These are phyloP conservation scores for Eunapius fragilis DNA, from an alignment of 37 sponge, comb jelly and placozoan species.

Conservation along the genomic window DNA sequence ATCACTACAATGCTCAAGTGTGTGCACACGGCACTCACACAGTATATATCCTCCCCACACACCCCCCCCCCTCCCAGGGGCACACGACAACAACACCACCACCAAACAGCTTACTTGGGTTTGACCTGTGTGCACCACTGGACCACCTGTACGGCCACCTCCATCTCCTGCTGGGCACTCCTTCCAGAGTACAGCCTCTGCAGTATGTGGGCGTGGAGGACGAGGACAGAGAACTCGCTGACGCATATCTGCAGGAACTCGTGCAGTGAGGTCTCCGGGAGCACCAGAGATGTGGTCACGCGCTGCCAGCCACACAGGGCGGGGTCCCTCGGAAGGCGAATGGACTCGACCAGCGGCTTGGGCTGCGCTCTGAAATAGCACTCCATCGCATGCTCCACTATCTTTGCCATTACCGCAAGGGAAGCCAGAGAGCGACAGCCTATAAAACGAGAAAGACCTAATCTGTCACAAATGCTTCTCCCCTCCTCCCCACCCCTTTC, in stretches of 20 bases:
- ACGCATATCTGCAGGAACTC: slow-evolving; percentile 35
- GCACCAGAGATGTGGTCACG: slow-evolving; percentile 25
- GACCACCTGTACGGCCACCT: slow-evolving; percentile 28
- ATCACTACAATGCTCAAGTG: too few species aligned
- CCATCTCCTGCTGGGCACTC: slow-evolving; percentile 56
- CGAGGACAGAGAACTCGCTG: slow-evolving; percentile 20
- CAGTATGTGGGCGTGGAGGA: slow-evolving; percentile 54
- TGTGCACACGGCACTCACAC: too few species aligned
- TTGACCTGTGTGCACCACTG: slow-evolving; percentile 68
- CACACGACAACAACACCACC: too few species aligned
- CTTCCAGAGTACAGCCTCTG: slow-evolving; percentile 55
- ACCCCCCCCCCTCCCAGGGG: too few species aligned
- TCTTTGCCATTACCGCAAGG: slow-evolving; percentile 35
- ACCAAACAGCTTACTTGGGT: slow-evolving; percentile 65
- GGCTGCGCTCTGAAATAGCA: slow-evolving; percentile 47
- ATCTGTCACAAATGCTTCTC: too few species aligned
- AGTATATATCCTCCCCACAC: slow-evolving; percentile 1
- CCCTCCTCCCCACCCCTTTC: too few species aligned
- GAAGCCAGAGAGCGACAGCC: slow-evolving; percentile 51
- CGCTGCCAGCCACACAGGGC: slow-evolving; percentile 63
- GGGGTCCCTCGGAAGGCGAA: slow-evolving; percentile 37
- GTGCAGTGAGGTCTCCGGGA: slow-evolving; percentile 45
- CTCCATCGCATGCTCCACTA: slow-evolving; percentile 69
- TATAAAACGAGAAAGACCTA: too few species aligned
- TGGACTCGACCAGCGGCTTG: neutral